Evolutionary conservation across 1,140 invertebrate genomes (phyloP).

Genomic region (Spodoptera frugiperda): DNA sequence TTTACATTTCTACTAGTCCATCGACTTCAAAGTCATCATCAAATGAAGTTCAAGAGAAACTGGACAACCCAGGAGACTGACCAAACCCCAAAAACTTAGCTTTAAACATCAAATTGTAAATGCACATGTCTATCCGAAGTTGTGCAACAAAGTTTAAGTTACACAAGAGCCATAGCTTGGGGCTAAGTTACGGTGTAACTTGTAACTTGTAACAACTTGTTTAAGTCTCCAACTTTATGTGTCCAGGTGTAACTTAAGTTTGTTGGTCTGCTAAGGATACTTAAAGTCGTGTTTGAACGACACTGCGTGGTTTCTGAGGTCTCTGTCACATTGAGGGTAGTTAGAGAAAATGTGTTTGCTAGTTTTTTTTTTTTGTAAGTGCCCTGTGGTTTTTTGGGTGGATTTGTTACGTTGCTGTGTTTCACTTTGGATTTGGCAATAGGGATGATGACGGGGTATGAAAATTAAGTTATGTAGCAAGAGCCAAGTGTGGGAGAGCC

Average conservation of each 20-base stretch:
- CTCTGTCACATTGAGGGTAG: not conserved
- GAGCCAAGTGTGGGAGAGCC: too few relatives aligned
- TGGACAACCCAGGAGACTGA: not conserved
- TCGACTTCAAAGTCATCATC: too few relatives aligned
- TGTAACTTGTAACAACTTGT: conserved; percentile 39
- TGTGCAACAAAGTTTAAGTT: not conserved
- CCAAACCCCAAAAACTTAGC: not conserved
- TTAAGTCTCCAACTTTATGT: conserved; percentile 25
- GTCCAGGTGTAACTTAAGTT: conserved; percentile 6
- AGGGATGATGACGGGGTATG: too few relatives aligned
- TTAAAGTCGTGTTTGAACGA: conserved; percentile 9
- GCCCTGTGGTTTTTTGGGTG: too few relatives aligned
- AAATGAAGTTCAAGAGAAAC: too few relatives aligned
- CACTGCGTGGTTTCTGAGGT: not conserved
- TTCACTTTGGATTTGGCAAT: not conserved
- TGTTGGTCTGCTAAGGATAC: conserved; percentile 5
- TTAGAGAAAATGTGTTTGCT: too few relatives aligned
- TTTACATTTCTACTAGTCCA: too few relatives aligned
- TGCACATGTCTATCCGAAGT: conserved; percentile 7
- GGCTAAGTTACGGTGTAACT: conserved; percentile 35
- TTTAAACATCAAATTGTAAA: conserved; percentile 6
- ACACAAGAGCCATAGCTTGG: conserved; percentile 16
- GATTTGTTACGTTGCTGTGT: too few relatives aligned
- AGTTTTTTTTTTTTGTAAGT: too few relatives aligned
- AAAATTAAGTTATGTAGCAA: too few relatives aligned